These are phyloP conservation scores for Lytechinus pictus DNA, from an alignment of 35 echinoderm and acorn worm species.

Conservation along the genomic window DNA sequence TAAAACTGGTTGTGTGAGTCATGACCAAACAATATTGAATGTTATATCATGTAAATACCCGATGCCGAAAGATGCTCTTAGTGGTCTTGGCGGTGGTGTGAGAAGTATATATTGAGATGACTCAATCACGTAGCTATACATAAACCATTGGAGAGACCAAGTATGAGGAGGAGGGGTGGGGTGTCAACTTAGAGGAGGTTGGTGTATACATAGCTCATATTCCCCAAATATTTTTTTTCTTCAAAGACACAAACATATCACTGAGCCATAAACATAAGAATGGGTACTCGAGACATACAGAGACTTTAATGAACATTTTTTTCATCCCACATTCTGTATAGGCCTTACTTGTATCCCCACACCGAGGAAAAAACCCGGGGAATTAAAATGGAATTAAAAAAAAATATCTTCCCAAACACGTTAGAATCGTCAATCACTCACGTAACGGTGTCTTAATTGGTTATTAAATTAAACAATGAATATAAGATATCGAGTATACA, in stretches of 20 bases:
- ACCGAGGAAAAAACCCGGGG: too few species aligned
- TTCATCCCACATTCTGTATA: neutral
- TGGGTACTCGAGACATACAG: neutral
- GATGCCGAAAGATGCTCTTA: neutral
- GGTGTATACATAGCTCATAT: neutral
- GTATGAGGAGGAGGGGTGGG: neutral
- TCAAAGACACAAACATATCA: neutral
- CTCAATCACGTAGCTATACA: neutral
- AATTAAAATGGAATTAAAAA: too few species aligned
- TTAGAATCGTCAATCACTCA: too few species aligned
- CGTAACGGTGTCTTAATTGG: too few species aligned
- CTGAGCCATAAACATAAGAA: neutral
- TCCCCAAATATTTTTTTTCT: neutral
- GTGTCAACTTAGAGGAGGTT: neutral
- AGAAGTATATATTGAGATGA: neutral
- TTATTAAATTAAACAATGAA: too few species aligned
- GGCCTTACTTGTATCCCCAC: too few species aligned
- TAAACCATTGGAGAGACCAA: neutral
- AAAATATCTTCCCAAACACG: too few species aligned
- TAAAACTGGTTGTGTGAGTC: neutral
- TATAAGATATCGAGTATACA: too few species aligned
- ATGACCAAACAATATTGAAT: neutral
- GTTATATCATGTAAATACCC: neutral
- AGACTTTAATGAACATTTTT: neutral
- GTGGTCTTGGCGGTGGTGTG: neutral